These are phyloP conservation scores for Cephus pulcher DNA, from an alignment of 2,888 invertebrate species.

Conservation along the genomic window DNA sequence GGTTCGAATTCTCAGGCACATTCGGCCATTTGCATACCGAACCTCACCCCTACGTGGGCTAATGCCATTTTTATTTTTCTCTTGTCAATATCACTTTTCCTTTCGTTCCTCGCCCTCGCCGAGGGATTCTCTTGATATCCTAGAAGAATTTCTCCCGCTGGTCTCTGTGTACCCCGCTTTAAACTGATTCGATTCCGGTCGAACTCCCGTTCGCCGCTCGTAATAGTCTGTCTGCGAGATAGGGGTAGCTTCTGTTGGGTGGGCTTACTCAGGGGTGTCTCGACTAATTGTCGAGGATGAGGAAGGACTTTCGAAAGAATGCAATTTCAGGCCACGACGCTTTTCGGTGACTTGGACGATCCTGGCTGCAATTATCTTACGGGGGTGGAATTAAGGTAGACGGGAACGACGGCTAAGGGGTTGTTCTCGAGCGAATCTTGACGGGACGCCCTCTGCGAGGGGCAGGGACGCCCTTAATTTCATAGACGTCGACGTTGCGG, in stretches of 20 bases:
- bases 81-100: not conserved
- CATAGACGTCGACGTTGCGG: slow-evolving; percentile 43
- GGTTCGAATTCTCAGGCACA: slow-evolving; percentile 41
- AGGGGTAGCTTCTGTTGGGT: not conserved
- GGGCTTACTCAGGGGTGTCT: not conserved
- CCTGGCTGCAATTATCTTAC: slow-evolving; percentile 46
- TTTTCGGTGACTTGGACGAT: slow-evolving; percentile 1
- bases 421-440: slow-evolving; percentile 29
- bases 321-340: slow-evolving; percentile 40
- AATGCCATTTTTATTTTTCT: slow-evolving; percentile 4
- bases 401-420: slow-evolving; percentile 15
- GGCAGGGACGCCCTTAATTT: slow-evolving; percentile 50
- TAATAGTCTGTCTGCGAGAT: not conserved
- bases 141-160: not conserved
- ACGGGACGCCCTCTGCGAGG: slow-evolving; percentile 24
- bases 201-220: not conserved
- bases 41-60: not conserved
- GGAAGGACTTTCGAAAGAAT: slow-evolving; percentile 48
- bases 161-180: not conserved
- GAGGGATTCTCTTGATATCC: slow-evolving; percentile 1
- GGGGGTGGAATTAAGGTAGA: slow-evolving; percentile 48
- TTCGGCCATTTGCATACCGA: slow-evolving; percentile 2
- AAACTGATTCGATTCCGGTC: not conserved
- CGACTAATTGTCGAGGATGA: slow-evolving; percentile 48
- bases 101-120: not conserved